Base-by-base conservation (phyloP, 2,888 invertebrate species). In the Rotaria macrura region DNA sequence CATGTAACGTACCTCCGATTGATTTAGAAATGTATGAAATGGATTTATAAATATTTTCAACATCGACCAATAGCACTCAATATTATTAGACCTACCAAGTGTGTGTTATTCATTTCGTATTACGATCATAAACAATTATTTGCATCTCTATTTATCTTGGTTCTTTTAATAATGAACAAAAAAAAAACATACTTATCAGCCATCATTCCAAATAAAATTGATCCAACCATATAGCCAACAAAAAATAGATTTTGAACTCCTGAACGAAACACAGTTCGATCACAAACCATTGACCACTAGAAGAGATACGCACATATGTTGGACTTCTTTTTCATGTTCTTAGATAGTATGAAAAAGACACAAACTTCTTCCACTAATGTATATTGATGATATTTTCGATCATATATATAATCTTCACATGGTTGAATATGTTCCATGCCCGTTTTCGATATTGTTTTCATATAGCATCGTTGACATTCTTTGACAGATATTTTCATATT, bases 341-440 rank as follows among this genome's bases (percentile, higher is more conserved):
- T 20, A 14, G 47, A 6, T 29, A 57, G 10, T 29, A 29, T 25
- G 1, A 57, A 0, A 23, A 29, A 65, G 34, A 40, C 17, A 38
- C 79, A 12, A n/a, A 79, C 79, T 84, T 84, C 84, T 52, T 84
- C 84, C 25, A 54, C 54, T 12, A 84, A 38, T 84, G 84, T 84
- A 84, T 54, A 34, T 29, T 29, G 1, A 38, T 34, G 9, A 52
- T 49, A 52, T 52, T 20, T 52, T 49, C 38, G 52, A 84, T 84
- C 84, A 52, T 34, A 84, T 52, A 84, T 17, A 49, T 54, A 84
- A 10, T 52, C 20, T n/a, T 84, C 6, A 84, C 84, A 84, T 52
- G 49, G 17, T 23, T 84, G 43, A 43, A 79, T 79, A 25, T 43
- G 25, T 43, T 4, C 43, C 10, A 5, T 9, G 14, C 79, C 43